These are phyloP conservation scores for Litocranius walleri DNA, from an alignment of 2,113 vertebrate species.

Conservation along the genomic window DNA sequence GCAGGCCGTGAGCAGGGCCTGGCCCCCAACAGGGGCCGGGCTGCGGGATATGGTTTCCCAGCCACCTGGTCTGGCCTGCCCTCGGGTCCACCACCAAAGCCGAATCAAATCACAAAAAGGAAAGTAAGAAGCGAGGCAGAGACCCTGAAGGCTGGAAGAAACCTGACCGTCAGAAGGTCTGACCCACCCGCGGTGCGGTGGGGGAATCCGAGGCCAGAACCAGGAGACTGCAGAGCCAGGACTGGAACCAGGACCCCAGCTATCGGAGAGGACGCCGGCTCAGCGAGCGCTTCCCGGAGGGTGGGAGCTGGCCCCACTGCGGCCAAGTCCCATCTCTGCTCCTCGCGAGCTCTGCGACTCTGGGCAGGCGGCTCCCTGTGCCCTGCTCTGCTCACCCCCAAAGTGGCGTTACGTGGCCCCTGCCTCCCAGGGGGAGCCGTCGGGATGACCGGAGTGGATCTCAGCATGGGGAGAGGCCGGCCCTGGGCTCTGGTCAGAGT, in stretches of 20 bases:
- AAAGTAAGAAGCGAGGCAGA: rapidly evolving
- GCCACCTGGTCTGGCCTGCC: background rate
- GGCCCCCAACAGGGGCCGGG: rapidly evolving
- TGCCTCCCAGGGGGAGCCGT: rapidly evolving
- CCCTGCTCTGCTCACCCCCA: background rate
- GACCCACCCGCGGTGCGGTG: rapidly evolving
- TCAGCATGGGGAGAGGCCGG: rapidly evolving
- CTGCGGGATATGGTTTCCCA: slow-evolving; percentile 5
- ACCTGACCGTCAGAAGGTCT: too few relatives aligned
- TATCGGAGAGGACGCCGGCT: rapidly evolving
- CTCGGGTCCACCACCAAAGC: background rate
- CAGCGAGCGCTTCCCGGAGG: rapidly evolving
- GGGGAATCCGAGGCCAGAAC: background rate
- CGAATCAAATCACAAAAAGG: background rate
- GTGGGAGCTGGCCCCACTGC: background rate
- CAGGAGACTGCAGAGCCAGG: background rate
- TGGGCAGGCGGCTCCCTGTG: background rate
- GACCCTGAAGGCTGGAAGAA: background rate
- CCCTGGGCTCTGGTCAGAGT: rapidly evolving
- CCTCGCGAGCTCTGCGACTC: rapidly evolving
- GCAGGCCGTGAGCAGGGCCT: background rate
- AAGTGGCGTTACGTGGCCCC: rapidly evolving
- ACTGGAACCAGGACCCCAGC: rapidly evolving
- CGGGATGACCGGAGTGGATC: rapidly evolving
- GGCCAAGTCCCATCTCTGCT: too few relatives aligned